Conservation (phyloP, 53 echinoderm and acorn worm genomes). For the Apostichopus leukothele region DNA sequence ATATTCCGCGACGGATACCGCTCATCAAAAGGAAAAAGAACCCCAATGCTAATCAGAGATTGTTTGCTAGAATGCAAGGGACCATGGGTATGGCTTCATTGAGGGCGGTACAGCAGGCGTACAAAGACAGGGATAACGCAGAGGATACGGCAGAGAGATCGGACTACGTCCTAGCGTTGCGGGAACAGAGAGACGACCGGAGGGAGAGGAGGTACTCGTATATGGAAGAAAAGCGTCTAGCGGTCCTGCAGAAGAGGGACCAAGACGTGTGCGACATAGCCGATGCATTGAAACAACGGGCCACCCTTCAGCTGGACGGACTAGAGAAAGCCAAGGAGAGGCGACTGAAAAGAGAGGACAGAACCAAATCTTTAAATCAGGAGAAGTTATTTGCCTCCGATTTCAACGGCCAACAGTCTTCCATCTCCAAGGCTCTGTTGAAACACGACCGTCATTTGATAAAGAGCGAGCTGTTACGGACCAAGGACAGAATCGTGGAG, state of each 20-base stretch:
- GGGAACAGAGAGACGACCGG: slow-evolving; percentile 70
- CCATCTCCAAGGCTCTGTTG: slow-evolving; percentile 91
- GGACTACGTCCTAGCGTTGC: slow-evolving; percentile 66
- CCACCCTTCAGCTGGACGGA: slow-evolving; percentile 50
- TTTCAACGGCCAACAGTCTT: slow-evolving; percentile 88
- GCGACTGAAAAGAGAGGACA: slow-evolving; percentile 54
- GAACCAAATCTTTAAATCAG: slow-evolving; percentile 40
- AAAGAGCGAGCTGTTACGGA: slow-evolving; percentile 47
- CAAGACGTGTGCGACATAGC: slow-evolving; percentile 59
- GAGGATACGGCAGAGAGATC: slow-evolving; percentile 59
- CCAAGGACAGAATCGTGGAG: slow-evolving; percentile 49
- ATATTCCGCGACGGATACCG: slow-evolving; percentile 50
- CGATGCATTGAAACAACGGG: slow-evolving; percentile 63
- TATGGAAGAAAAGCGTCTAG: slow-evolving; percentile 81
- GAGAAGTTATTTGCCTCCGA: slow-evolving; percentile 72
- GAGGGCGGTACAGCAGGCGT: slow-evolving; percentile 91
- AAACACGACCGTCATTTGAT: slow-evolving; percentile 78
- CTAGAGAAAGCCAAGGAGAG: slow-evolving; percentile 56
- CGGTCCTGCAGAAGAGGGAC: slow-evolving; percentile 67
- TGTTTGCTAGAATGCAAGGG: slow-evolving; percentile 89
- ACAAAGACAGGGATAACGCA: slow-evolving; percentile 74
- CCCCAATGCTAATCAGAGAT: slow-evolving; percentile 79
- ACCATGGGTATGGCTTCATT: slow-evolving; percentile 97
- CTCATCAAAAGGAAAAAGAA: slow-evolving; percentile 54
- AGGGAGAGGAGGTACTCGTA: slow-evolving; percentile 62